phyloP scores from a whole-genome alignment of 64 coral and sea anemone species.

The Pocillopora damicornis region DNA sequence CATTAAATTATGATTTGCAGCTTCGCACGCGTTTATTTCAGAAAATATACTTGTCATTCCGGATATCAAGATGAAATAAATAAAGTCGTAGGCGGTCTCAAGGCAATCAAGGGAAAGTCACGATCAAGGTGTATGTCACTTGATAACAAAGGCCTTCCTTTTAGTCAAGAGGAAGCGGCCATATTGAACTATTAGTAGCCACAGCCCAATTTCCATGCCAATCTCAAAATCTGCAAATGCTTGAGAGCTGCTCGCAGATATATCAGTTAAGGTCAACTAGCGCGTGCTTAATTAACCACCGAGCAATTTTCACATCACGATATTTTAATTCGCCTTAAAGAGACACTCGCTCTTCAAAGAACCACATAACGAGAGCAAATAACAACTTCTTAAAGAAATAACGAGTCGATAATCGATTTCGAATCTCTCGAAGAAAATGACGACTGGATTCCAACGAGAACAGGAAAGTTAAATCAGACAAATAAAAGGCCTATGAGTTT shows the following conservation, averaged over 20 bases:
- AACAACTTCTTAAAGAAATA: slow-evolving; percentile 5
- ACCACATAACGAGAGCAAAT: slow-evolving; percentile 18
- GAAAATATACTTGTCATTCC: slow-evolving; percentile 12
- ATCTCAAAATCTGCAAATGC: neutral
- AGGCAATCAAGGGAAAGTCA: slow-evolving; percentile 11
- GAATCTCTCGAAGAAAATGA: neutral
- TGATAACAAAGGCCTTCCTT: slow-evolving; percentile 51
- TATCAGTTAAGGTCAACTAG: neutral
- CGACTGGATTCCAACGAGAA: neutral
- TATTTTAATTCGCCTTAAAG: slow-evolving; percentile 29
- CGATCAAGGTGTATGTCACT: slow-evolving; percentile 37
- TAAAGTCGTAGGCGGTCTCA: neutral
- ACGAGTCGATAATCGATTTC: slow-evolving; percentile 32
- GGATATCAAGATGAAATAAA: neutral
- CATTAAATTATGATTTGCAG: neutral
- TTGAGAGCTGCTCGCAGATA: neutral
- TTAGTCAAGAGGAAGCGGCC: slow-evolving; percentile 2
- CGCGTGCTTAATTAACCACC: neutral
- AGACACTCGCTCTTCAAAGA: slow-evolving; percentile 20
- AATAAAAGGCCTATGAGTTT: neutral
- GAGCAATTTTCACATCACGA: neutral
- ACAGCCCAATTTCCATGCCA: slow-evolving; percentile 17
- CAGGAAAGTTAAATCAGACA: neutral
- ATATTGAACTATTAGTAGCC: neutral
- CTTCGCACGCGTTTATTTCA: neutral